phyloP scores from a whole-genome alignment of 1,140 invertebrate genomes.

The Drosophila athabasca region DNA sequence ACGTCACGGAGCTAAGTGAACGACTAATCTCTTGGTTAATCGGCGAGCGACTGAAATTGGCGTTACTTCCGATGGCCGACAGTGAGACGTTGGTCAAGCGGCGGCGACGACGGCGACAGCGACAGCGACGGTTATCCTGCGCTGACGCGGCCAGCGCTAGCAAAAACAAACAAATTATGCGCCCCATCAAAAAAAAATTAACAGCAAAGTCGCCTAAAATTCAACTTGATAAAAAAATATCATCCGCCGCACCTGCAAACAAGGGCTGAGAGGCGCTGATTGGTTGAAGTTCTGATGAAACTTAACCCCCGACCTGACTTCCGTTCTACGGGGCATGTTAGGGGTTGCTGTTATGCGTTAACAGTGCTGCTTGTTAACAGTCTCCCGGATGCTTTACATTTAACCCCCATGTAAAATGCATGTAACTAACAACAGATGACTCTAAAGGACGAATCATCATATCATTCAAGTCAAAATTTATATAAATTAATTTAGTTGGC shows the following conservation, averaged over 20 bases:
- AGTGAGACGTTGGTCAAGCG: conserved; percentile 52
- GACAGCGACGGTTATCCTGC: conserved; percentile 39
- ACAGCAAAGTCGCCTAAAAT: conserved; percentile 51
- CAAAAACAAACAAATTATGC: conserved; percentile 52
- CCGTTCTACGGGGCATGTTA: too few species aligned
- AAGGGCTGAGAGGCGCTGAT: conserved; percentile 23
- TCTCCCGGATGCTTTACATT: too few species aligned
- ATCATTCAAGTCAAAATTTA: too few species aligned
- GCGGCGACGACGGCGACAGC: conserved; percentile 10
- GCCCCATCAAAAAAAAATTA: conserved; percentile 45
- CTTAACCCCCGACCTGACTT: too few species aligned
- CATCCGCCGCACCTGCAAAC: conserved; percentile 19
- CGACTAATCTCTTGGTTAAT: conserved; percentile 70
- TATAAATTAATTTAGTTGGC: too few species aligned
- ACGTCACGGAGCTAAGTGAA: conserved; percentile 29
- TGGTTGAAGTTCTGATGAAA: conserved; percentile 19
- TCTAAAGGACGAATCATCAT: too few species aligned
- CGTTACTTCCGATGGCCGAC: conserved; percentile 57
- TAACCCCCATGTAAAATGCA: too few species aligned
- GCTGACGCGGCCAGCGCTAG: conserved; percentile 16
- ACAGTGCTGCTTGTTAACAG: too few species aligned
- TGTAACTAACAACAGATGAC: too few species aligned
- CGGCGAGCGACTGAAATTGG: conserved; percentile 59
- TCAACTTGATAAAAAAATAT: conserved; percentile 58
- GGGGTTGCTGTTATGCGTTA: too few species aligned